Evolutionary conservation across 2,113 vertebrate species (phyloP).

Genomic region (Varanus komodoensis): DNA sequence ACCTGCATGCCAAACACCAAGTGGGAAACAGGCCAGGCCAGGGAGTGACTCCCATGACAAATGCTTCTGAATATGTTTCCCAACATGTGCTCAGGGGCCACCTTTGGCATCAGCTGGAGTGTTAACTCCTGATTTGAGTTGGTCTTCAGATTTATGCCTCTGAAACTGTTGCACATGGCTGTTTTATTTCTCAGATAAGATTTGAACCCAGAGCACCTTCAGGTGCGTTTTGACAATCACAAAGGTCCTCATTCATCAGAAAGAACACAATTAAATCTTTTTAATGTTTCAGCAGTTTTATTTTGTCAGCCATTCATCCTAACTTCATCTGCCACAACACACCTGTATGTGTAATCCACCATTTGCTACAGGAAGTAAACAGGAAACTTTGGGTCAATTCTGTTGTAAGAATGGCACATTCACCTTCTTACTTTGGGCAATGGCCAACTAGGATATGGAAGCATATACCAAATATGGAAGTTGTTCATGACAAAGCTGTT

Average conservation of each 20-base stretch:
- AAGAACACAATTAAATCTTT: background rate
- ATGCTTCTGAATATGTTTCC: background rate
- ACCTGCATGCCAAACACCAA: background rate
- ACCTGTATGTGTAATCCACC: background rate
- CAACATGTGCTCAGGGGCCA: background rate
- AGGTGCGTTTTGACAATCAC: background rate
- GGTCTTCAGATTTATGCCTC: background rate
- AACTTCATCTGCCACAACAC: background rate
- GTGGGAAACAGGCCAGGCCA: background rate
- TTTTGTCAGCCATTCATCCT: background rate
- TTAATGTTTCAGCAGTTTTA: background rate
- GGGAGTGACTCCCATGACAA: background rate
- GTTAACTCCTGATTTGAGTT: background rate
- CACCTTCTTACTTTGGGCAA: background rate
- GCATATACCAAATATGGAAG: constrained; percentile 12
- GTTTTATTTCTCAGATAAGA: background rate
- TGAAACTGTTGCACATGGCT: background rate
- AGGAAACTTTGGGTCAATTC: background rate
- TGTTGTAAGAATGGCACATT: constrained; percentile 17
- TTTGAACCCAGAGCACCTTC: background rate
- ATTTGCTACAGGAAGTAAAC: constrained; percentile 20
- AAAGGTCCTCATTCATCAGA: background rate
- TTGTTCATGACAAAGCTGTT: constrained; percentile 37
- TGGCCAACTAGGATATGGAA: background rate
- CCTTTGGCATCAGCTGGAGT: background rate